Percentiles rank a stretch among this genome's conserved stretches.
Conservation (phyloP, 2,888 invertebrate genomes). For the Plemyria rubiginata region DNA sequence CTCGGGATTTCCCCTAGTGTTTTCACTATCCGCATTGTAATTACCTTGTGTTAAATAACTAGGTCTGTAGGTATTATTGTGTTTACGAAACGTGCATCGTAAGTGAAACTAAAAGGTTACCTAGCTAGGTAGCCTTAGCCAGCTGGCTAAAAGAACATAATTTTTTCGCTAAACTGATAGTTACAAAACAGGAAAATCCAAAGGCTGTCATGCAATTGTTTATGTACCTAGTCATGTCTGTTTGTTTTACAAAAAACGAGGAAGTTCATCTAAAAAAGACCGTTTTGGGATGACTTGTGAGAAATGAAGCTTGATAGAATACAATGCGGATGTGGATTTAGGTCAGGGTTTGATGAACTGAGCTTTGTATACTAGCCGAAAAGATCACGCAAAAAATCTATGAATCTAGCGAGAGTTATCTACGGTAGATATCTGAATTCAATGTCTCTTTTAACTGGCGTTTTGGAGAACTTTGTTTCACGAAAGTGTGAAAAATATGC, state of each 20-base stretch:
- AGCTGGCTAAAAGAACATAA: not conserved
- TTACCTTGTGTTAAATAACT: not conserved
- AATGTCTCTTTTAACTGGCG: not conserved
- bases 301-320: slow-evolving; percentile 16
- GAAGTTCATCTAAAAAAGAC: not conserved
- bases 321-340: slow-evolving; percentile 22
- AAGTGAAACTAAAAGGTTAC: too few relatives aligned
- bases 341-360: slow-evolving; percentile 20
- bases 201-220: slow-evolving; percentile 29
- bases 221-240: not conserved
- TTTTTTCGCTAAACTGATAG: not conserved
- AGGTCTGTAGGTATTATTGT: not conserved
- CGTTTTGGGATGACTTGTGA: slow-evolving; percentile 14
- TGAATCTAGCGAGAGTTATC: not conserved
- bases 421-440: not conserved
- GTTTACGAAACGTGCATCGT: not conserved
- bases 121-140: too few relatives aligned
- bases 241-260: slow-evolving; percentile 23
- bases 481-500: too few relatives aligned
- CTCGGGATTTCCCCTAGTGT: not conserved
- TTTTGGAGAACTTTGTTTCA: not conserved
- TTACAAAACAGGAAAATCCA: slow-evolving; percentile 28
- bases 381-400: slow-evolving; percentile 1
- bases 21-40: not conserved
- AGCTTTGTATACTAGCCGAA: slow-evolving; percentile 8